These are phyloP conservation scores for Hystrix brachyura DNA, from an alignment of 2,113 vertebrate species.

Conservation along the genomic window DNA sequence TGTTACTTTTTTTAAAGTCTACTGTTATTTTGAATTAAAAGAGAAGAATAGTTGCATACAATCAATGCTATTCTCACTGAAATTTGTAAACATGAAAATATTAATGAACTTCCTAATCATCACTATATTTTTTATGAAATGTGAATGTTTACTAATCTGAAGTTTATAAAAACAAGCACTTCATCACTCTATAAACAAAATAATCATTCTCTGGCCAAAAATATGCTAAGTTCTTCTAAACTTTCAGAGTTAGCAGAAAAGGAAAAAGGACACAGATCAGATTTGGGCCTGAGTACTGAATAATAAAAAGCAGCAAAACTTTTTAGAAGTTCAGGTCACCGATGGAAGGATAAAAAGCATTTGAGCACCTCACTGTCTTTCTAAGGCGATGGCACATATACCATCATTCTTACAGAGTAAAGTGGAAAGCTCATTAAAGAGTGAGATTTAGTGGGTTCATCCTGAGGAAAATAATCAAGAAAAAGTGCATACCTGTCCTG, in stretches of 20 bases:
- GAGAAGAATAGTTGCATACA: not conserved
- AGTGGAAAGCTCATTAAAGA: not conserved
- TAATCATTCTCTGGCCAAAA: conserved; percentile 1
- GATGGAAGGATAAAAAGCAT: not conserved
- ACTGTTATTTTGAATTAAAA: conserved; percentile 18
- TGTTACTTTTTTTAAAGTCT: not conserved
- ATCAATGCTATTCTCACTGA: not conserved
- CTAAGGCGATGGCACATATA: not conserved
- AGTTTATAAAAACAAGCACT: conserved; percentile 14
- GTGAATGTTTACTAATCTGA: not conserved
- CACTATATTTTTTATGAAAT: conserved; percentile 32
- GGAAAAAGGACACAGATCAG: not conserved
- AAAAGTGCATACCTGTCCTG: not conserved
- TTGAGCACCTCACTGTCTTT: not conserved
- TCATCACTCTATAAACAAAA: not conserved
- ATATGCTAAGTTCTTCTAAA: conserved; percentile 30
- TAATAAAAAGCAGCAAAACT: conserved; percentile 12
- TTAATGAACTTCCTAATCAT: not conserved
- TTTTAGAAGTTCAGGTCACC: conserved; percentile 12
- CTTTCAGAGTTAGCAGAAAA: not conserved
- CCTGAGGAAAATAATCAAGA: conserved; percentile 8
- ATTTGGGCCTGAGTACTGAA: conserved; percentile 2
- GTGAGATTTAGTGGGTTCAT: conserved; percentile 23
- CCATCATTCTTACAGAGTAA: not conserved
- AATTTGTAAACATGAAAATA: conserved; percentile 36